Conservation (phyloP, 2,797 vertebrate species). For the Borostomias antarcticus region DNA sequence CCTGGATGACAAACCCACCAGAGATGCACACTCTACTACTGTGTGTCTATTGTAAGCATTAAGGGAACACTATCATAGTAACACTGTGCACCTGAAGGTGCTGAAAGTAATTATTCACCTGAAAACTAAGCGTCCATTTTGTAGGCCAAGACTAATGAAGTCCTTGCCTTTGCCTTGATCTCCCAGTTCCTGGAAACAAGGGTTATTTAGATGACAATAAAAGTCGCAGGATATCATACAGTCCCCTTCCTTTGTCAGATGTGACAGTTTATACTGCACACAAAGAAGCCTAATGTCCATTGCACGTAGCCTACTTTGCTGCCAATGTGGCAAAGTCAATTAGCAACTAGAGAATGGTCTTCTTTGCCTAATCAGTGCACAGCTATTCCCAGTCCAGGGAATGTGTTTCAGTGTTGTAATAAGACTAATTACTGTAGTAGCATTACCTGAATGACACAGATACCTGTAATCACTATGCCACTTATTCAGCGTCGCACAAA, state of each 20-base stretch:
- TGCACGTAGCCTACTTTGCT: too few relatives aligned
- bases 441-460: too few relatives aligned
- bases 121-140: constrained; percentile 88
- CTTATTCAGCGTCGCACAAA: background rate
- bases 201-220: constrained; percentile 26
- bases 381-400: too few relatives aligned
- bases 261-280: background rate
- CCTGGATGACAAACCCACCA: background rate
- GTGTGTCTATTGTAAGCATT: background rate
- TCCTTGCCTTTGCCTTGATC: constrained; percentile 83
- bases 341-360: background rate
- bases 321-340: too few relatives aligned
- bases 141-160: constrained; percentile 88
- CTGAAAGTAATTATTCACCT: constrained; percentile 72
- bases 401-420: too few relatives aligned
- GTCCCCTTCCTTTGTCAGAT: background rate
- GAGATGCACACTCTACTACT: background rate
- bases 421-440: too few relatives aligned
- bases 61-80: background rate
- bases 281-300: too few relatives aligned
- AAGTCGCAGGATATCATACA: background rate
- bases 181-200: constrained; percentile 75
- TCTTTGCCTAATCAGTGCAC: background rate
- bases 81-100: background rate
- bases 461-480: too few relatives aligned